phyloP scores from a whole-genome alignment of 2,888 invertebrate genomes.

The Pristionchus entomophagus region DNA sequence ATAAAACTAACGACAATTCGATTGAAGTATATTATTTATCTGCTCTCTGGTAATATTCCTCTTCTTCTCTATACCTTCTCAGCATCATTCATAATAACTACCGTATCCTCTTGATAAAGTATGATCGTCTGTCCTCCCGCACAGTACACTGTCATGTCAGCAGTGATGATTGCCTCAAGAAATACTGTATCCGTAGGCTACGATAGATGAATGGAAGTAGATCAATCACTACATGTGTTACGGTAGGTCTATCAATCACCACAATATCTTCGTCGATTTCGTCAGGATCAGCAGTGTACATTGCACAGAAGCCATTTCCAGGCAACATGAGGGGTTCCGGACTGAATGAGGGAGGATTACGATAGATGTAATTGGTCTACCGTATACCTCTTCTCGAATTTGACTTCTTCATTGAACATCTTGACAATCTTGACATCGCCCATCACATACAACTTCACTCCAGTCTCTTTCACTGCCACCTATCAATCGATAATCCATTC shows the following conservation, averaged over 20 bases:
- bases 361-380: background rate
- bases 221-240: background rate
- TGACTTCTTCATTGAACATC: background rate
- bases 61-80: conserved; percentile 7
- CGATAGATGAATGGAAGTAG: background rate
- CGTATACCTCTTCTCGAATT: background rate
- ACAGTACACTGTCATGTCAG: conserved; percentile 35
- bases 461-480: conserved; percentile 19
- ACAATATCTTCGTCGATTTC: conserved; percentile 38
- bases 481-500: background rate
- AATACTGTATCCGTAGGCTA: background rate
- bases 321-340: background rate
- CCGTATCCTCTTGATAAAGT: conserved; percentile 16
- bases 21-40: background rate
- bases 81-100: conserved; percentile 25
- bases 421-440: conserved; percentile 26
- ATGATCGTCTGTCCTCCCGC: conserved; percentile 15
- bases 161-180: conserved; percentile 30
- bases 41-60: background rate
- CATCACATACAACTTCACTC: conserved; percentile 2
- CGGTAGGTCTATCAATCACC: background rate
- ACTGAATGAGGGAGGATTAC: background rate
- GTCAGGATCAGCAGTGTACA: conserved; percentile 40
- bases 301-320: conserved; percentile 29
- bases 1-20: background rate